These are phyloP conservation scores for Crossaster papposus DNA, from an alignment of 53 echinoderm and acorn worm species.

Conservation along the genomic window DNA sequence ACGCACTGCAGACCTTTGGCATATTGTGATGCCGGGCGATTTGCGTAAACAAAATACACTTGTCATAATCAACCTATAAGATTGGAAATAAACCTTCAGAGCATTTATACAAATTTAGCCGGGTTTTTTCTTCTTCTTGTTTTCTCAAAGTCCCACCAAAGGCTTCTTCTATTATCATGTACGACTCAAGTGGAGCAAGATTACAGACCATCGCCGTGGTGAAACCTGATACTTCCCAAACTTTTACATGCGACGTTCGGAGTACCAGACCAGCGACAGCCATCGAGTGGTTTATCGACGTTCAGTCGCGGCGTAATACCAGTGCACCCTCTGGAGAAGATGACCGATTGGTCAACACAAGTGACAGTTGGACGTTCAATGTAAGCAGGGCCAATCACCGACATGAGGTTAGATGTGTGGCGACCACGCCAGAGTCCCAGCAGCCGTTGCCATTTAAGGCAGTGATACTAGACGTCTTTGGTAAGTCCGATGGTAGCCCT, in stretches of 20 bases:
- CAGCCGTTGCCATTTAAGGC: background rate
- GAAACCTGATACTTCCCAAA: background rate
- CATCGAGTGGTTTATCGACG: slow-evolving; percentile 40
- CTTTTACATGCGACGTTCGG: slow-evolving; percentile 36
- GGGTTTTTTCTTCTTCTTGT: background rate
- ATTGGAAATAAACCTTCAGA: too few relatives aligned
- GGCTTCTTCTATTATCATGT: background rate
- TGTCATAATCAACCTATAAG: too few relatives aligned
- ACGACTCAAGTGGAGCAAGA: background rate
- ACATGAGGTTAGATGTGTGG: background rate
- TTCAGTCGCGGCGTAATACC: too few relatives aligned
- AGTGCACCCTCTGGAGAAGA: background rate
- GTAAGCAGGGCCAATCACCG: background rate
- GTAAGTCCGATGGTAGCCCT: too few relatives aligned
- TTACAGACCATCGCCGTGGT: background rate
- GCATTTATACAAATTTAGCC: background rate
- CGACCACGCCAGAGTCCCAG: too few relatives aligned
- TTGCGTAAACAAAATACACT: too few relatives aligned
- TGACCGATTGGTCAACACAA: slow-evolving; percentile 1
- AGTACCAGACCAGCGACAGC: slow-evolving; percentile 28
- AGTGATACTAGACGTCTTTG: background rate
- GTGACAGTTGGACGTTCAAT: slow-evolving; percentile 2
- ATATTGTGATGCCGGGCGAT: too few relatives aligned
- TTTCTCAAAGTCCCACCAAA: background rate
- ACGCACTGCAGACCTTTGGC: too few relatives aligned